Base-by-base conservation (phyloP, 2,888 invertebrate species). In the Archaeoteleia sp. region DNA sequence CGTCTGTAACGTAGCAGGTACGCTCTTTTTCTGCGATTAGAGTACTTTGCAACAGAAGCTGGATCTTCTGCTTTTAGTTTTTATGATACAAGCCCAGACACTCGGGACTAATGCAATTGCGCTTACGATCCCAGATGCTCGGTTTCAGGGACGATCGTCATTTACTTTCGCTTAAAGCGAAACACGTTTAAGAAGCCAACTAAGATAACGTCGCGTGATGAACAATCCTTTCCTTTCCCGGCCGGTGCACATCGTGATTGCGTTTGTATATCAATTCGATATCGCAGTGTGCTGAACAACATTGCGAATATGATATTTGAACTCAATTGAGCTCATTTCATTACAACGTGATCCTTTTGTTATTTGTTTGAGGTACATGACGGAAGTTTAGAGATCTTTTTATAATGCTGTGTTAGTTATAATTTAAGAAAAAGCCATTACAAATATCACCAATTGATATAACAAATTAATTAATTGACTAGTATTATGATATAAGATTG, bases 41-140 rank as follows among this genome's bases (percentile, higher is more conserved):
- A 17, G 17, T 17, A 10, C 30, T 10, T 32, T 17, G 34, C 14
- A 35, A 14, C 7, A 4, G 12, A 54, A 54, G 14, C 43, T 25
- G 45, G 32, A 55, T 14, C 45, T 43, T 35, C 43, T 37, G 45
- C 45, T 35, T 55, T 54, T 55, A 45, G 45, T 55, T 55, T 45
- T 55, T 29, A 45, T 29, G 55, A 9, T 37, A 45, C 45, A 29
- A 37, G 45, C 55, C 9, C 45, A 45, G 43, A 45, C 35, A 43
- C 35, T 37, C 43, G 45, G 23, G 35, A 29, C 42, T 55, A 55
- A 55, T 55, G 54, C 37, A 45, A 55, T 45, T 43, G 35, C 43
- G 37, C 29, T 55, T 45, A 20, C 39, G 17, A 27, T 27, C n/a
- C 13, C 39, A 35, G 27, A 45, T 46, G 55, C 35, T 37, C 20